phyloP scores from a whole-genome alignment of 2,888 invertebrate genomes.

The Parnassius mnemosyne region DNA sequence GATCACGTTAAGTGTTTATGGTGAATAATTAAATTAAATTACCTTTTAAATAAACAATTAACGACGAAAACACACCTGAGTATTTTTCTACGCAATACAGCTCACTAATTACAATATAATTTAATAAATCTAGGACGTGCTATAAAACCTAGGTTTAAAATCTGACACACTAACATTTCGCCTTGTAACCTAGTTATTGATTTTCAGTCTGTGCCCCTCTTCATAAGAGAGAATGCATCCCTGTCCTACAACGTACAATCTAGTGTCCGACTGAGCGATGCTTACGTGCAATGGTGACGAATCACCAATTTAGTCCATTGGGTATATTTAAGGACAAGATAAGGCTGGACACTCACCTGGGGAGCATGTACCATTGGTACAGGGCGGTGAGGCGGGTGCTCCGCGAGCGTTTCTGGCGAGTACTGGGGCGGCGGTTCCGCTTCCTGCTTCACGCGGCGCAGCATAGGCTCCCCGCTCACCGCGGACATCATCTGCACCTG shows the following conservation, averaged over 20 bases:
- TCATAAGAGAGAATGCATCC: constrained; percentile 17
- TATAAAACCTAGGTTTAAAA: constrained; percentile 11
- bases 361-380: constrained; percentile 70
- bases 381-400: constrained; percentile 75
- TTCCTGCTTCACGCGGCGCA: constrained; percentile 73
- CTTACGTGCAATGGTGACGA: not conserved
- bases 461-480: constrained; percentile 63
- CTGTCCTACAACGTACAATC: not conserved
- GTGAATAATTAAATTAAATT: no score
- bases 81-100: not conserved
- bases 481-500: constrained; percentile 88
- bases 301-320: not conserved
- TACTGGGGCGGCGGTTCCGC: constrained; percentile 72
- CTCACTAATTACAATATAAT: not conserved
- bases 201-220: constrained; percentile 14
- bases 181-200: constrained; percentile 27
- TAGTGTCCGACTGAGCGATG: not conserved
- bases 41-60: no score
- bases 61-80: no score
- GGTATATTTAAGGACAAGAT: not conserved
- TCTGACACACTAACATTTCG: constrained; percentile 10
- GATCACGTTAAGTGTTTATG: no score
- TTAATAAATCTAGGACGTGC: constrained; percentile 4
- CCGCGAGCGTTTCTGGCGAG: constrained; percentile 68
- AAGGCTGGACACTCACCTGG: constrained; percentile 40